Conservation (phyloP, 2,888 invertebrate genomes). For the Andrena fulva region DNA sequence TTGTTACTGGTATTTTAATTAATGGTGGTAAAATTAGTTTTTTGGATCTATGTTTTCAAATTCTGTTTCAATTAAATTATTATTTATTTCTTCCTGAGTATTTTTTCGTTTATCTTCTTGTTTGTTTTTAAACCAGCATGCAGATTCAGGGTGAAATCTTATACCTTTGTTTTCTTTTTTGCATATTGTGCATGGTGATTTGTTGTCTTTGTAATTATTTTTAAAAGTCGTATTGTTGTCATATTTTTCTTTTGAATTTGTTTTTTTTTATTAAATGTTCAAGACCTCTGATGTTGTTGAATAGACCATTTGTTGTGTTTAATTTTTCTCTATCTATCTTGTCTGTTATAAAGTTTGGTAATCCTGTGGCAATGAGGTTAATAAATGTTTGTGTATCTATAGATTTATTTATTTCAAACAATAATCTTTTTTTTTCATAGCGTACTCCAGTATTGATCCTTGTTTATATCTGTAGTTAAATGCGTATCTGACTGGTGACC, state of each 20-base stretch:
- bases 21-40: background rate
- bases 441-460: background rate
- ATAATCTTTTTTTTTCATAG: background rate
- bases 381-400: background rate
- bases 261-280: background rate
- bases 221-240: background rate
- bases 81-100: background rate
- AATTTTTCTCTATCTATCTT: slow-evolving; percentile 39
- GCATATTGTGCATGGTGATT: background rate
- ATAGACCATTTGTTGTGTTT: background rate
- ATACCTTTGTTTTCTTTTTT: background rate
- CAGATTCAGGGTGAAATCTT: background rate
- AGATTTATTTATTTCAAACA: slow-evolving; percentile 1
- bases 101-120: background rate
- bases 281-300: background rate
- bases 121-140: slow-evolving; percentile 4
- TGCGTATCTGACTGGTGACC: no score
- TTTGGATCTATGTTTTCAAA: background rate
- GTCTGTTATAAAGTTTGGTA: slow-evolving; percentile 4
- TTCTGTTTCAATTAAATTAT: background rate
- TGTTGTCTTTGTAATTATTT: background rate
- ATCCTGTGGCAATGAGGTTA: slow-evolving; percentile 31
- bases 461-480: background rate
- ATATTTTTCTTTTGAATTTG: background rate
- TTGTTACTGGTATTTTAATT: background rate